These are phyloP conservation scores for Cheracebus regulus DNA, from an alignment of 2,797 vertebrate genomes.

Conservation along the genomic window DNA sequence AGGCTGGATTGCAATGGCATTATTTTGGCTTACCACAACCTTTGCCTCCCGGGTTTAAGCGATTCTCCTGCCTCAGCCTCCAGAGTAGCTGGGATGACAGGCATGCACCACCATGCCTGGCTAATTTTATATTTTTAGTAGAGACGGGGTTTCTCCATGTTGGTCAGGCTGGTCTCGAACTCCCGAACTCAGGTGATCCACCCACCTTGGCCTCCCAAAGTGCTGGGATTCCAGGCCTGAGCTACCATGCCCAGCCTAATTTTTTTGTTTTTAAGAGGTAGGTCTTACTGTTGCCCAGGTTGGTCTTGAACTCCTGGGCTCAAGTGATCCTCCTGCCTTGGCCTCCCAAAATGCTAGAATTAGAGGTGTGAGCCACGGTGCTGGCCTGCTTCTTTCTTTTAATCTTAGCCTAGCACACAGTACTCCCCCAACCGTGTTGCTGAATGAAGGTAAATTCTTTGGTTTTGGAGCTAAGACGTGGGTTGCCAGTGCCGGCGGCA, in stretches of 20 bases:
- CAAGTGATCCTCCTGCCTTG: not conserved
- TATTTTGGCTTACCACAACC: not conserved
- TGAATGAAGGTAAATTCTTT: not conserved
- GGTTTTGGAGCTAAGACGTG: not conserved
- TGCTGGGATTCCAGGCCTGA: not conserved
- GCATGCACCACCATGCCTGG: fast-evolving
- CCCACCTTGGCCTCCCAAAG: not conserved
- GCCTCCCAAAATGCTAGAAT: not conserved
- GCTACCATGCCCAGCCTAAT: not conserved
- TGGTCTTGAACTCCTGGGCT: not conserved
- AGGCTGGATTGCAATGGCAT: not conserved
- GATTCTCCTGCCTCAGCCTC: not conserved
- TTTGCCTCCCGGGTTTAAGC: not conserved
- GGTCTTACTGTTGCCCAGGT: not conserved
- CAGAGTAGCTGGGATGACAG: not conserved
- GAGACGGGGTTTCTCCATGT: not conserved
- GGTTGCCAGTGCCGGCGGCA: not conserved
- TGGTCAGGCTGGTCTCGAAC: not conserved
- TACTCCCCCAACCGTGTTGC: fast-evolving
- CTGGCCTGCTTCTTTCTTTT: not conserved
- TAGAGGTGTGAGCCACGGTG: not conserved
- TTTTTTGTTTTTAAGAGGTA: not conserved
- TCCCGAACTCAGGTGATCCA: not conserved
- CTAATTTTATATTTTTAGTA: not conserved
- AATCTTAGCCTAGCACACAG: too few relatives aligned